Evolutionary conservation across 1,140 invertebrate genomes (phyloP).

Genomic region (Trichonephila clavata): DNA sequence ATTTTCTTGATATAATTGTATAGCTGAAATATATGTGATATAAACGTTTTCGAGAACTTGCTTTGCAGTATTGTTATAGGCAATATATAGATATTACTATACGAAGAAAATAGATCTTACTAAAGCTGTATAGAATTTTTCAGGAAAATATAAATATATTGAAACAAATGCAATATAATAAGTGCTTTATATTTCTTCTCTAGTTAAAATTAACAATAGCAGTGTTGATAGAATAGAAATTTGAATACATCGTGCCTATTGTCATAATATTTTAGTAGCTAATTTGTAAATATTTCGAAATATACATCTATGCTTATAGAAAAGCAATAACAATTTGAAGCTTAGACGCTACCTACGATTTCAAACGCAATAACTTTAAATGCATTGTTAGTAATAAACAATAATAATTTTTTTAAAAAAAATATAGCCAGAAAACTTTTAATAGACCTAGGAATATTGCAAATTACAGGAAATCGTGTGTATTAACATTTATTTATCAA

Average conservation of each 20-base stretch:
- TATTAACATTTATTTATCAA: not conserved
- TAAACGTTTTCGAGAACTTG: not conserved
- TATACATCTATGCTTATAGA: not conserved
- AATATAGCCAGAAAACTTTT: no score
- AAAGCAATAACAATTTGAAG: not conserved
- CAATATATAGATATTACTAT: not conserved
- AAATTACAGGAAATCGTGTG: not conserved
- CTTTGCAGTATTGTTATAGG: no score
- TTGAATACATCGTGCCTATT: not conserved
- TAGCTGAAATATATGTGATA: constrained; percentile 29
- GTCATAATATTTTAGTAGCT: not conserved
- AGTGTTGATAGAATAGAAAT: not conserved
- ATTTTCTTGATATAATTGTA: not conserved
- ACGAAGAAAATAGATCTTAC: not conserved
- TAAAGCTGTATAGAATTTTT: no score
- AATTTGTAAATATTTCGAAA: not conserved
- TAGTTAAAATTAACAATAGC: not conserved
- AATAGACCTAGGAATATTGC: no score
- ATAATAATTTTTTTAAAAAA: no score
- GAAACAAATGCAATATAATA: not conserved
- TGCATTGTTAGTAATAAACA: no score
- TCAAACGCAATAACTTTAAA: no score
- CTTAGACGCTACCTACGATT: not conserved
- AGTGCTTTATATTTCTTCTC: not conserved
- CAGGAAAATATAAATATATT: not conserved